A percentile compares a stretch with the other conserved stretches of the same genome.
Conservation (phyloP, 2,888 invertebrate genomes). For the Acrobasis repandana region DNA sequence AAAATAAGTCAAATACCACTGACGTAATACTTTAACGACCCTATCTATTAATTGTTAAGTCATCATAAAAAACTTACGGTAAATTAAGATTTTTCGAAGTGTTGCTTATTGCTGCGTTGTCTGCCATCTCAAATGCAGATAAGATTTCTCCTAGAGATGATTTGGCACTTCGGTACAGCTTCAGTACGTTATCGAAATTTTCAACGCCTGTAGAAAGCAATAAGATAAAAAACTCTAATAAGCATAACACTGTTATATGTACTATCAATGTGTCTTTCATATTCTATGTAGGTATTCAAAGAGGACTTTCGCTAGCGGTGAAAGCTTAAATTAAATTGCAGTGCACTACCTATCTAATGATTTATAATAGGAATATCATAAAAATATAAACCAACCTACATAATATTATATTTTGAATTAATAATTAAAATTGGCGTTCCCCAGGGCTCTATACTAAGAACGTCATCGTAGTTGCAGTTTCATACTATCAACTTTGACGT, state of each 20-base stretch:
- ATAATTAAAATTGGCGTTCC: not conserved
- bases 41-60: slow-evolving; percentile 1
- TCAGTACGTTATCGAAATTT: slow-evolving; percentile 89
- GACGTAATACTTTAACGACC: too few relatives aligned
- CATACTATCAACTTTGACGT: not conserved
- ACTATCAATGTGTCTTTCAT: too few relatives aligned
- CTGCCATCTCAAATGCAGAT: slow-evolving; percentile 98
- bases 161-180: slow-evolving; percentile 89
- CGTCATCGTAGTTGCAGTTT: not conserved
- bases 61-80: slow-evolving; percentile 59
- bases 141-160: slow-evolving; percentile 92
- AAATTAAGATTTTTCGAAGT: slow-evolving; percentile 82
- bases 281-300: too few relatives aligned
- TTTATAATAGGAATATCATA: too few relatives aligned
- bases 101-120: slow-evolving; percentile 87
- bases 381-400: too few relatives aligned
- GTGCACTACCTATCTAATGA: too few relatives aligned
- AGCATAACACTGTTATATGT: not conserved
- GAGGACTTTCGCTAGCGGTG: too few relatives aligned
- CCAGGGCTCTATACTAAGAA: not conserved
- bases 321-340: too few relatives aligned
- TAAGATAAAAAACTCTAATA: too few relatives aligned
- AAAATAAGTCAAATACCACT: too few relatives aligned
- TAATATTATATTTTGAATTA: too few relatives aligned
- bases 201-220: slow-evolving; percentile 83